Conservation (phyloP, 2,113 vertebrate species). For the Taxidea taxus region DNA sequence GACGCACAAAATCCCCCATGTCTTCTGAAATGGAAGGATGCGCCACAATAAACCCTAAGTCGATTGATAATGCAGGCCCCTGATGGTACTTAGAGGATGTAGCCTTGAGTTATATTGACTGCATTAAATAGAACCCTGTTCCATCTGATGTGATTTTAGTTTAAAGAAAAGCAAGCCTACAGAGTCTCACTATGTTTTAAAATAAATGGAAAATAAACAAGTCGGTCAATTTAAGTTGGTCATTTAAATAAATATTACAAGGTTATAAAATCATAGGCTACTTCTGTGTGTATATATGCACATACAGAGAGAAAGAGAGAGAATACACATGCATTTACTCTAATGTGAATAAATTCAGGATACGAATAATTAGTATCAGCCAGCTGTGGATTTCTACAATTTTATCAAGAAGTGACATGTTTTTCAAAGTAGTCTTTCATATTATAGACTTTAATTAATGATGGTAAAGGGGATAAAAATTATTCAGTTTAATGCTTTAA, state of each 20-base stretch:
- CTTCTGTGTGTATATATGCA: background rate
- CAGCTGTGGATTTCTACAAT: conserved; percentile 6
- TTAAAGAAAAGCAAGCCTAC: background rate
- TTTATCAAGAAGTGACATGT: conserved; percentile 19
- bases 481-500: background rate
- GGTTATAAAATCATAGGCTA: background rate
- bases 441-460: conserved; percentile 28
- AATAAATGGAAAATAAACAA: conserved; percentile 46
- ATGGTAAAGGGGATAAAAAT: conserved; percentile 4
- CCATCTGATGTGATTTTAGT: conserved; percentile 12
- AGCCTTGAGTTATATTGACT: background rate
- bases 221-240: background rate
- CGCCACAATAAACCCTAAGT: background rate
- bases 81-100: background rate
- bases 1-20: background rate
- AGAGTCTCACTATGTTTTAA: background rate
- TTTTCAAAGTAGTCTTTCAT: conserved; percentile 21
- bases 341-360: background rate
- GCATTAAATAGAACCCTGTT: conserved; percentile 8
- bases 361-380: background rate
- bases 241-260: conserved; percentile 24
- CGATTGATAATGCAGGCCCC: background rate
- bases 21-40: conserved; percentile 29
- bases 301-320: background rate
- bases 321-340: background rate